Conservation (phyloP, 2,888 invertebrate genomes). For the Crepidodera aurea region DNA sequence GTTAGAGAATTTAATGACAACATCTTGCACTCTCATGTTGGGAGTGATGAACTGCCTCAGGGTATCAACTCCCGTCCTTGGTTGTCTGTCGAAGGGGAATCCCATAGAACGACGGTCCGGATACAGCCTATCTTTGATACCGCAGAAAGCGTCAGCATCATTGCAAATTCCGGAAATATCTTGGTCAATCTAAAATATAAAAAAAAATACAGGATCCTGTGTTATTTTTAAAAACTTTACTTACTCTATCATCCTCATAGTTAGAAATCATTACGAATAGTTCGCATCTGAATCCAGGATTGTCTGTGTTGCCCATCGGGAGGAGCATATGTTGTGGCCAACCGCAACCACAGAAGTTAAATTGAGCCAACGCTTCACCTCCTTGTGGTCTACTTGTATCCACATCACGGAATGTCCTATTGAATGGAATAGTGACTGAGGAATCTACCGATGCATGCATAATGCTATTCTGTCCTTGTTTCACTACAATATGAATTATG, state of each 20-base stretch:
- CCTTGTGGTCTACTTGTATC: conserved; percentile 70
- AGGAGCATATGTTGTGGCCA: conserved; percentile 86
- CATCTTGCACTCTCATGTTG: conserved; percentile 75
- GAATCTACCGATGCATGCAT: conserved; percentile 74
- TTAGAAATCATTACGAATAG: conserved; percentile 83
- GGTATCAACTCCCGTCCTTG: conserved; percentile 66
- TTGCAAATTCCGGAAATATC: conserved; percentile 68
- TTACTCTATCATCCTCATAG: conserved; percentile 72
- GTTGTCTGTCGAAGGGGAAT: conserved; percentile 78
- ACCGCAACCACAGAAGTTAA: conserved; percentile 88
- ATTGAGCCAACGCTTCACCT: conserved; percentile 64
- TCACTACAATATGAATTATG: conserved; percentile 67
- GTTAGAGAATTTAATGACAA: conserved; percentile 70
- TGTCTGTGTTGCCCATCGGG: conserved; percentile 72
- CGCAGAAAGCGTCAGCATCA: conserved; percentile 82
- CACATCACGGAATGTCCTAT: conserved; percentile 78
- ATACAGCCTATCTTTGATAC: conserved; percentile 77
- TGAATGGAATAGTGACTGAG: conserved; percentile 84
- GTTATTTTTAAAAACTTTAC: too few species aligned
- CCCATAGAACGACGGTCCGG: conserved; percentile 88
- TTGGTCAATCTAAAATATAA: conserved; percentile 63
- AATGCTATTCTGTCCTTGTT: conserved; percentile 73
- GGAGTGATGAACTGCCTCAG: conserved; percentile 74
- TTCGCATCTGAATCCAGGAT: conserved; percentile 69
- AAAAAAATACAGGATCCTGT: neutral